Base-by-base conservation (phyloP, 2,888 invertebrate genomes). In the Apodemia mormo region DNA sequence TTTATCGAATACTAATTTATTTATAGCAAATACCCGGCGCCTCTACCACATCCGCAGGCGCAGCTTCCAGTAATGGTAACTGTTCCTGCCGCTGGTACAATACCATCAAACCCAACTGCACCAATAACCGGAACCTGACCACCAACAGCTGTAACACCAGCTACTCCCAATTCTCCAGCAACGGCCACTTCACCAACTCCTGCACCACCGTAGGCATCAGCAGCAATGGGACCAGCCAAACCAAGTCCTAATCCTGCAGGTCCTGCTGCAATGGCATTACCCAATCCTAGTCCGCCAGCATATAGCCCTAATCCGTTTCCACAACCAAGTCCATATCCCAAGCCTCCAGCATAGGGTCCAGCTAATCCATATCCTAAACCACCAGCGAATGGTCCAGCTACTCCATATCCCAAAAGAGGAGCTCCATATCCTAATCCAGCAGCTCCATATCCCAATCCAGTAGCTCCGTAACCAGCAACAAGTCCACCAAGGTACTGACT, bases 41-140 rank as follows among this genome's bases (percentile, higher is more conserved):
- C 52, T 14, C 61, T 14, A 45, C 73, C 76, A 70, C 81, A 80
- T 4, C 81, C 80, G 70, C 84, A 83, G 0, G 77, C 79, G 72
- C 86, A 85, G 67, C 78, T 75, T 2, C 84, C 84, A 12, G 76
- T 69, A 72, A 86, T 82, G 65, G 80, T 76, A 65, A 84, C 85
- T 8, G 76, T 68, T 49, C 86, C 86, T 58, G 74, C 76, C 70
- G 84, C 83, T 33, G 79, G 78, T 7, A 85, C 79, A 37, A 68
- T 68, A 37, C 85, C 86, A 22, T 84, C 77, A 73, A 83, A 80
- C 45, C 71, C 75, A 30, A 86, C 85, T 61, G 80, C 78, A n/a
- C 85, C 85, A 68, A 81, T 71, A 70, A 85, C 80, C 40, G 85
- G 83, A 61, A 86, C 78, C 65, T 79, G 79, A 33, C 86, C 86